Percentiles rank a stretch among this genome's conserved stretches.
phyloP scores from a whole-genome alignment of 2,113 vertebrate genomes.

The Petromus typicus region DNA sequence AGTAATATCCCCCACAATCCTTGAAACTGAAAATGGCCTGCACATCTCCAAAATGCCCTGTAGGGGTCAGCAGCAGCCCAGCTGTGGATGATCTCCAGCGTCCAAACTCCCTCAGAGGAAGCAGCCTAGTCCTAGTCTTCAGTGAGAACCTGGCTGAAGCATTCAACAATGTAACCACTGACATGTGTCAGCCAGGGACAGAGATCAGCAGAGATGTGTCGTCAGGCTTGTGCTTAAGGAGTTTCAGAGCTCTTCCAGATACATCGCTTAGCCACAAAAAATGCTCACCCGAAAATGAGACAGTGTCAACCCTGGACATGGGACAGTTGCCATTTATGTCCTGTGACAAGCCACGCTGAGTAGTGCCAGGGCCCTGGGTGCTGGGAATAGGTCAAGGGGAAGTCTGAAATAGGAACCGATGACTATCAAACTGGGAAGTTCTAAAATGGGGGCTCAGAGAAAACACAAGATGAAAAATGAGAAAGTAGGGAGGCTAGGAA shows the following conservation, averaged over 20 bases:
- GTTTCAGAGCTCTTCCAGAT: not conserved
- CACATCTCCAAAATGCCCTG: not conserved
- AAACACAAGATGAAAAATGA: not conserved
- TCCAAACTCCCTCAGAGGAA: not conserved
- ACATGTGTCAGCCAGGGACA: not conserved
- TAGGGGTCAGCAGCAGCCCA: not conserved
- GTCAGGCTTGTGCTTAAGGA: not conserved
- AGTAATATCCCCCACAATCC: not conserved
- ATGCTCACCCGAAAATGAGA: slow-evolving; percentile 8
- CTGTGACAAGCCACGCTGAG: not conserved
- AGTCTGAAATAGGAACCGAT: not conserved
- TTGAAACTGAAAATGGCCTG: not conserved
- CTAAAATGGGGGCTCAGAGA: not conserved
- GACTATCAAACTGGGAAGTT: not conserved
- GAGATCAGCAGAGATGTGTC: not conserved
- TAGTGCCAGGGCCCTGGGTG: not conserved
- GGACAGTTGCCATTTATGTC: not conserved
- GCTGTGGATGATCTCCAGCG: not conserved
- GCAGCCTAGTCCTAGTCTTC: not conserved
- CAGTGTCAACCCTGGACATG: not conserved
- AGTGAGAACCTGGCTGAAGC: not conserved
- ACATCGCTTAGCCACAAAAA: not conserved
- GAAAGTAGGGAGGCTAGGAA: not conserved
- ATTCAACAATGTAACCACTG: not conserved
- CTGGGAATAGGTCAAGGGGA: not conserved